Percentiles rank a stretch among this genome's conserved stretches.
Evolutionary conservation across 1,140 invertebrate genomes (phyloP).

Genomic region (Drosophila kikkawai): DNA sequence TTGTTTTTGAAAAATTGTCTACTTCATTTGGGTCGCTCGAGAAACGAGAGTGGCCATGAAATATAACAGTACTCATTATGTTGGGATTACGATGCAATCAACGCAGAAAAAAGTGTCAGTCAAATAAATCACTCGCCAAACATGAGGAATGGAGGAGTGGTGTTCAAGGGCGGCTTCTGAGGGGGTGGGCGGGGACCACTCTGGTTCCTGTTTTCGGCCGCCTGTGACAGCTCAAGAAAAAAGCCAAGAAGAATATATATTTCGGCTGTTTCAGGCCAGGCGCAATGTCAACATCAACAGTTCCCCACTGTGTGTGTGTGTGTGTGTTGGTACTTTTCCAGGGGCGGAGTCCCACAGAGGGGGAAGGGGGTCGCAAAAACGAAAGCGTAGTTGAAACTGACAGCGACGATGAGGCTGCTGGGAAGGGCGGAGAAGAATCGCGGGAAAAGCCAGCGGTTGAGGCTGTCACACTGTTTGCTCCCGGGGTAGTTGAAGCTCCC

Average conservation of each 20-base stretch:
- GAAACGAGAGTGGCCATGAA: conserved; percentile 80
- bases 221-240: conserved; percentile 37
- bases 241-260: conserved; percentile 54
- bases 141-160: conserved; percentile 61
- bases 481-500: conserved; percentile 11
- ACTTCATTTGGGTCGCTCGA: conserved; percentile 74
- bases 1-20: conserved; percentile 83
- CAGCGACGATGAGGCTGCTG: conserved; percentile 54
- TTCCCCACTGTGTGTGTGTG: conserved; percentile 14
- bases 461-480: conserved; percentile 67
- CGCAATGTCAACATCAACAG: conserved; percentile 74
- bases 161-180: not conserved
- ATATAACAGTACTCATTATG: conserved; percentile 85
- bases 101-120: conserved; percentile 84
- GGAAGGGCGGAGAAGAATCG: conserved; percentile 8
- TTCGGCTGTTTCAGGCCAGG: conserved; percentile 57
- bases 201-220: conserved; percentile 42
- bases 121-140: conserved; percentile 83
- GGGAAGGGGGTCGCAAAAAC: conserved; percentile 28
- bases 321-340: conserved; percentile 22
- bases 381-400: conserved; percentile 79
- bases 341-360: conserved; percentile 18
- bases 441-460: conserved; percentile 44
- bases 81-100: conserved; percentile 84
- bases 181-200: not conserved